phyloP scores from a whole-genome alignment of 2,888 invertebrate genomes.

The Chalcosyrphus nemorum region DNA sequence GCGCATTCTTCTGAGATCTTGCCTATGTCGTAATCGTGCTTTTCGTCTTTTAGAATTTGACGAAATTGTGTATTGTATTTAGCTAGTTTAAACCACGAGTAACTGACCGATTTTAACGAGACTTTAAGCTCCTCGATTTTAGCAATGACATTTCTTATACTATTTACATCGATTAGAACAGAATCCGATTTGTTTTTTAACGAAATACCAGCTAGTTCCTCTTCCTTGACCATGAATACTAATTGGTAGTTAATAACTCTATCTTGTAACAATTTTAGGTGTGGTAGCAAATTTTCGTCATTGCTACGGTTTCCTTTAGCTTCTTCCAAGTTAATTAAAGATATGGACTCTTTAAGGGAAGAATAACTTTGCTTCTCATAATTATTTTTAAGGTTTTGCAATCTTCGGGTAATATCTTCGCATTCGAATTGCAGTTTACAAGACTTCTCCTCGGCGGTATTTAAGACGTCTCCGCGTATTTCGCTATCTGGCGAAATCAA shows the following conservation, averaged over 20 bases:
- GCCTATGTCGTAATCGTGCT: background rate
- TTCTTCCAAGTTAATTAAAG: background rate
- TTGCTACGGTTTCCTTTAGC: background rate
- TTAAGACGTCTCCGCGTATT: constrained; percentile 74
- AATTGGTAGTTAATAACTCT: constrained; percentile 74
- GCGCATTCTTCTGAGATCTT: background rate
- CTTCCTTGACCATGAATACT: constrained; percentile 73
- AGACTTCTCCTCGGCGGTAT: constrained; percentile 74
- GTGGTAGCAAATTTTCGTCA: constrained; percentile 19
- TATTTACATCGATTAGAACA: constrained; percentile 4
- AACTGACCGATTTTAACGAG: constrained; percentile 16
- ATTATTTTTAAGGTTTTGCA: constrained; percentile 74
- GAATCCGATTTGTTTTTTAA: constrained; percentile 54
- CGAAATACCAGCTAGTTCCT: constrained; percentile 51
- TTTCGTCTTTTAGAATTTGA: constrained; percentile 1
- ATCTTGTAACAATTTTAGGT: constrained; percentile 74
- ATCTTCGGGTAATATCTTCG: constrained; percentile 75
- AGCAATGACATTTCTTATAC: constrained; percentile 12
- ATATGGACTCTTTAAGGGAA: constrained; percentile 2
- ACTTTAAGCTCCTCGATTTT: constrained; percentile 31
- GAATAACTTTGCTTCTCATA: constrained; percentile 74
- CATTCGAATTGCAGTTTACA: constrained; percentile 76
- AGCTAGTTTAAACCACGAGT: constrained; percentile 26
- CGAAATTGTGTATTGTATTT: constrained; percentile 16
- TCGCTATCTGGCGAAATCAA: constrained; percentile 67